phyloP scores from a whole-genome alignment of 2,888 invertebrate genomes.

The Ligdia adustata region DNA sequence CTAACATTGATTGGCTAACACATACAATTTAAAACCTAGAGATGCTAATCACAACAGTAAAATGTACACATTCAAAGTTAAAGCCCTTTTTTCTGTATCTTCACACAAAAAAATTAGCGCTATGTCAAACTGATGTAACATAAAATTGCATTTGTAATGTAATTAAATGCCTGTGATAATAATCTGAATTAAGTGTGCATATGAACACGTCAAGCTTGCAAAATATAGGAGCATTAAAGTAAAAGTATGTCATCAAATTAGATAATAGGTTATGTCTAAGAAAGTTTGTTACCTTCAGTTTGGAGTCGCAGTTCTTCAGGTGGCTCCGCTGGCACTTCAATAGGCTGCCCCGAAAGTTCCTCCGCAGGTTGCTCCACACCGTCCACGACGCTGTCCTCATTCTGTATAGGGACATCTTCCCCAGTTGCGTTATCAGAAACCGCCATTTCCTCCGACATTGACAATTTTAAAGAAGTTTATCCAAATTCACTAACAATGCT shows the following conservation, averaged over 20 bases:
- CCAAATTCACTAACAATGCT: constrained; percentile 64
- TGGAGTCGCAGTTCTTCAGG: constrained; percentile 41
- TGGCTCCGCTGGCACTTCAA: constrained; percentile 41
- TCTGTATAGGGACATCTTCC: constrained; percentile 59
- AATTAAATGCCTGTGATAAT: no score
- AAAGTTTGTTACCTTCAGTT: constrained; percentile 61
- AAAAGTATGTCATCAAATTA: constrained; percentile 60
- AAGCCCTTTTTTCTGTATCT: no score
- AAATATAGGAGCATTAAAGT: constrained; percentile 36
- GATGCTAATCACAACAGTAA: no score
- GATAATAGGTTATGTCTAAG: constrained; percentile 63
- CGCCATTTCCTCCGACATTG: constrained; percentile 82
- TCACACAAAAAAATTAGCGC: no score
- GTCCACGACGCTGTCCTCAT: constrained; percentile 52
- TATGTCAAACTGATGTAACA: no score
- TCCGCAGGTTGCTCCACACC: constrained; percentile 47
- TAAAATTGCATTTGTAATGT: no score
- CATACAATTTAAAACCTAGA: no score
- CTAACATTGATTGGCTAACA: no score
- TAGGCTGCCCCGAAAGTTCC: constrained; percentile 41
- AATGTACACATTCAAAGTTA: no score
- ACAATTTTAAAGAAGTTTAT: constrained; percentile 66
- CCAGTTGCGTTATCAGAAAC: constrained; percentile 71
- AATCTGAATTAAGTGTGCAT: no score
- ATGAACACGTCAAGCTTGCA: no score